Evolutionary conservation across 2,797 vertebrate species (phyloP).

Genomic region (Menidia menidia): DNA sequence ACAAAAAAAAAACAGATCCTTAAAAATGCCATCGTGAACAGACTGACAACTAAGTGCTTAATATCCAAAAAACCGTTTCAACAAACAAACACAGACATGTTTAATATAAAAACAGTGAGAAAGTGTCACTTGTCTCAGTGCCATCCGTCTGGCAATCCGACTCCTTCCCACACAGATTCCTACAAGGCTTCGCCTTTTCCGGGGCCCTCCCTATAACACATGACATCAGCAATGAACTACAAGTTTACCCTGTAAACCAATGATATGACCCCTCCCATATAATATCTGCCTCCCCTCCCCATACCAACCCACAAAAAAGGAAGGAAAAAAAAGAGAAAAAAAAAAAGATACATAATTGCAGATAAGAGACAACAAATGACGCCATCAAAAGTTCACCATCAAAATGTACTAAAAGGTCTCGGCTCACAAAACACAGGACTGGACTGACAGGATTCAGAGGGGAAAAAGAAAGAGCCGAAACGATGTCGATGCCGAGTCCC

Average conservation of each 20-base stretch:
- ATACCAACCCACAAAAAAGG: not conserved
- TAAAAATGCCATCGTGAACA: slow-evolving; percentile 74
- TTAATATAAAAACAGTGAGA: slow-evolving; percentile 81
- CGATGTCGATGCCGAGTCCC: slow-evolving; percentile 16
- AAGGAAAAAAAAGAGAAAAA: slow-evolving; percentile 51
- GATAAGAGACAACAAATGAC: slow-evolving; percentile 77
- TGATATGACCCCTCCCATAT: slow-evolving; percentile 75
- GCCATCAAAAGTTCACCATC: slow-evolving; percentile 74
- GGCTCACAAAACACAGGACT: slow-evolving; percentile 78
- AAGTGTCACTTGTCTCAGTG: slow-evolving; percentile 75
- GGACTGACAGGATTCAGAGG: slow-evolving; percentile 64
- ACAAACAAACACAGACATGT: slow-evolving; percentile 79
- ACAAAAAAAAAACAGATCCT: slow-evolving; percentile 51
- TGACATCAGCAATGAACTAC: slow-evolving; percentile 72
- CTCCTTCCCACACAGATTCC: slow-evolving; percentile 37
- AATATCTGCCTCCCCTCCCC: slow-evolving; percentile 40
- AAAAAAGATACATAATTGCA: slow-evolving; percentile 71
- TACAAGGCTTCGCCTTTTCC: slow-evolving; percentile 48
- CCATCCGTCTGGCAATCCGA: slow-evolving; percentile 63
- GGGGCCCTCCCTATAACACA: slow-evolving; percentile 40
- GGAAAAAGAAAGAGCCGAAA: slow-evolving; percentile 45
- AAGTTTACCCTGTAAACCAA: slow-evolving; percentile 87
- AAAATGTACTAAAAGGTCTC: slow-evolving; percentile 72
- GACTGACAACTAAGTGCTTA: slow-evolving; percentile 83
- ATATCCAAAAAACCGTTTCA: slow-evolving; percentile 74